Base-by-base conservation (phyloP, 2,113 vertebrate species). In the Elanoides forficatus region DNA sequence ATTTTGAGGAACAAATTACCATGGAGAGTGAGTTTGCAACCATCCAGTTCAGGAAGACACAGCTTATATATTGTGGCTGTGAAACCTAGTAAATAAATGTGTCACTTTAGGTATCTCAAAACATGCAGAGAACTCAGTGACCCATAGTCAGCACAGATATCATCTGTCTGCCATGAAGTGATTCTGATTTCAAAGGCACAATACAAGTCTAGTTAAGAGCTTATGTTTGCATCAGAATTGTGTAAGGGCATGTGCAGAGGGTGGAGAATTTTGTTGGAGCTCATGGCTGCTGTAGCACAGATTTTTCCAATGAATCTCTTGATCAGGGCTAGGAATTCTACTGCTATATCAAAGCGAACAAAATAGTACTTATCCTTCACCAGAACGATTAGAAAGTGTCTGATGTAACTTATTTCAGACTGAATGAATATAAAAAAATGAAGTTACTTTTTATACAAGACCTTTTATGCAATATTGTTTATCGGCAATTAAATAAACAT, bases 1-100 rank as follows among this genome's bases (percentile, higher is more conserved):
- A 90, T 90, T 97, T 91, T 82, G 67, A 76, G 75, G 86, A 68
- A 65, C 36, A 94, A 95, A 93, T 94, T 90, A 34, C 30, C 23
- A 6, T 30, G 34, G 55, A 75, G 83, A 88, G 43, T 55, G 73
- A 80, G 50, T 85, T 71, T 90, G 83, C 79, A 93, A 65, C 70
- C 34, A 38, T 82, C 93, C 53, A 30, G 55, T 86, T 89, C 47
- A 91, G 83, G 59, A 94, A 48, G 29, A 52, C 10, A 14, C 14
- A 81, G 59, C 10, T 85, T 91, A 53, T 40, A n/a, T 50, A 26
- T 15, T 58, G 66, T 66, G 65, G 36, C 58, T 60, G 50, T 52
- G 70, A 80, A 89, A 60, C 34, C 22, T 30, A 21, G 13, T 73
- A 81, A 92, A 93, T 96, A 95, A 81, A 87, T 38, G 36, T 52